Base-by-base conservation (phyloP, 2,113 vertebrate species). In the Mormyrus lacerda region DNA sequence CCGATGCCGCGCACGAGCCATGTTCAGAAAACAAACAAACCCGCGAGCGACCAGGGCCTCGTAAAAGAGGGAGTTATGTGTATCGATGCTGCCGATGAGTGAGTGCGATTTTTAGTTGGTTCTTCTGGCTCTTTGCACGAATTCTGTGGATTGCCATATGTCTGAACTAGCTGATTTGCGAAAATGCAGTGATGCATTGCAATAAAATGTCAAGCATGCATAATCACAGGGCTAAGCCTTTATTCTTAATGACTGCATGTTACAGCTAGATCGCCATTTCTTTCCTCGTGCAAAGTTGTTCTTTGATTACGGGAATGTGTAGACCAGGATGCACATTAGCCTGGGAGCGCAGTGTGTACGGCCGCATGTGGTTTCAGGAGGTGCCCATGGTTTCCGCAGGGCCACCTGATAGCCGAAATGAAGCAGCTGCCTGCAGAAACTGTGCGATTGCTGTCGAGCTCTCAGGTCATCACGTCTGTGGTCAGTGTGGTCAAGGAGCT, bases 401-500 rank as follows among this genome's bases (percentile, higher is more conserved):
- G 93, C 92, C 44, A 8, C 3, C 15, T 27, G 17, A 11, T 2
- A 87, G 88, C 17, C 85, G 47, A 19, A 90, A 99, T 99, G 98
- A 98, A 99, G 82, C 97, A 97, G 88, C 94, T 99, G 89, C 92
- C 98, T 0, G 90, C 95, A 13, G 96, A 97, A 58, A 98, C 98
- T 0, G 91, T 97, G 91, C 95, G 95, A 58, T 96, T 97, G 90
- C 96, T 97, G 84, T 98, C 98, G 58, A 98, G 98, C 94, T 97
- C 97, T 85, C 98, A 99, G 91, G 97, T 97, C 89, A 97, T 99
- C 92, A 97, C 97, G 0, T 98, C 97, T 27, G 95, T 98, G 90
- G 91, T 96, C 85, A 99, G 95, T 0, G 98, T 99, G 17, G 96
- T 99, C 6, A 99, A 99, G 93, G 98, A 99, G 83, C 94, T 99